These are phyloP conservation scores for Psittacula derbiana DNA, from an alignment of 2,797 vertebrate genomes.

Conservation along the genomic window DNA sequence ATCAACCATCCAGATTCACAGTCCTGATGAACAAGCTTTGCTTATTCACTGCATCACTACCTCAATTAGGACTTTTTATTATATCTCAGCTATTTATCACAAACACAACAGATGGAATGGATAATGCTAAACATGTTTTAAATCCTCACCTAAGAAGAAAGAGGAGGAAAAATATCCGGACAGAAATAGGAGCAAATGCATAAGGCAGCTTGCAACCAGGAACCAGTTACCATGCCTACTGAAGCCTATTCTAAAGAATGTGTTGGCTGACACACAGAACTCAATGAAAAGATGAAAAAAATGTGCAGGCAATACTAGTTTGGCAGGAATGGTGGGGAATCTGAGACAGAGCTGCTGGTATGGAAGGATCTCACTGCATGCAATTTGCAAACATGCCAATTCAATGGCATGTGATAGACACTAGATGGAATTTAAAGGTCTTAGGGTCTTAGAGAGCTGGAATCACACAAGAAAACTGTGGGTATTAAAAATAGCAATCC, in stretches of 20 bases:
- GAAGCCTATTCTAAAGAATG: constrained; percentile 79
- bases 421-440: constrained; percentile 77
- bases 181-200: constrained; percentile 59
- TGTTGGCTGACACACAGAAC: constrained; percentile 76
- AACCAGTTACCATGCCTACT: constrained; percentile 83
- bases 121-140: constrained; percentile 64
- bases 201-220: constrained; percentile 73
- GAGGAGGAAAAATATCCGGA: constrained; percentile 36
- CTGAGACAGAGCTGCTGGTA: constrained; percentile 76
- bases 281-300: constrained; percentile 81
- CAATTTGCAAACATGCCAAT: constrained; percentile 81
- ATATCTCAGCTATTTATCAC: constrained; percentile 71
- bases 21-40: constrained; percentile 60
- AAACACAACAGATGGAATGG: constrained; percentile 71
- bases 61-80: constrained; percentile 73
- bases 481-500: constrained; percentile 43
- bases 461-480: constrained; percentile 55
- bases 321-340: constrained; percentile 77
- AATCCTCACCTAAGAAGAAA: constrained; percentile 49
- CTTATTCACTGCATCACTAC: constrained; percentile 67
- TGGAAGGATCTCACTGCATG: constrained; percentile 75
- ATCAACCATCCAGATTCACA: constrained; percentile 71
- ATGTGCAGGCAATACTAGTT: constrained; percentile 75
- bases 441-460: constrained; percentile 65
- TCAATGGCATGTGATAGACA: constrained; percentile 76